Conservation (phyloP, 2,113 vertebrate species). For the Petrocephalus microphthalmus region DNA sequence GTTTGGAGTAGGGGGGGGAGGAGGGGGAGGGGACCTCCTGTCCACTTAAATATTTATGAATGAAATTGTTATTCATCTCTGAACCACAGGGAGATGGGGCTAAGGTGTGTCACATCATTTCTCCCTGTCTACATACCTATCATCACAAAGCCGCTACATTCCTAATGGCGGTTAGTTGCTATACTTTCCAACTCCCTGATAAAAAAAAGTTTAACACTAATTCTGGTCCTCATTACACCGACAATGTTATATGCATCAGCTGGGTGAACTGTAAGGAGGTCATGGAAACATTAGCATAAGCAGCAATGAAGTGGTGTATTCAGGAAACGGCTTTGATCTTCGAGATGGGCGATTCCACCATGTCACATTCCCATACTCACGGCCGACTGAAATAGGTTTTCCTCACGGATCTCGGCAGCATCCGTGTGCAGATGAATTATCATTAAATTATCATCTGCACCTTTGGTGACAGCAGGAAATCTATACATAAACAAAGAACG, state of each 20-base stretch:
- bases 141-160: background rate
- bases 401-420: background rate
- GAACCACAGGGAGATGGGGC: background rate
- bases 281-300: background rate
- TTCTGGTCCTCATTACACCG: background rate
- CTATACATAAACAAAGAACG: background rate
- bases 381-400: background rate
- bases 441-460: background rate
- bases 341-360: background rate
- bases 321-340: background rate
- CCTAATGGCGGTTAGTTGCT: background rate
- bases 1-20: background rate
- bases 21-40: background rate
- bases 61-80: background rate
- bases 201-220: background rate
- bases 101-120: background rate
- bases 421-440: background rate
- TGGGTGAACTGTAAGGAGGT: background rate
- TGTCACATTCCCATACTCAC: background rate
- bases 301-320: too few species aligned
- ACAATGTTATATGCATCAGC: background rate
- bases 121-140: background rate
- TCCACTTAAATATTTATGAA: conserved; percentile 6
- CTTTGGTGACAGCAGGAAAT: background rate
- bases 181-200: background rate